These are phyloP conservation scores for Myotis findleyi DNA, from an alignment of 2,797 vertebrate species.

Conservation along the genomic window DNA sequence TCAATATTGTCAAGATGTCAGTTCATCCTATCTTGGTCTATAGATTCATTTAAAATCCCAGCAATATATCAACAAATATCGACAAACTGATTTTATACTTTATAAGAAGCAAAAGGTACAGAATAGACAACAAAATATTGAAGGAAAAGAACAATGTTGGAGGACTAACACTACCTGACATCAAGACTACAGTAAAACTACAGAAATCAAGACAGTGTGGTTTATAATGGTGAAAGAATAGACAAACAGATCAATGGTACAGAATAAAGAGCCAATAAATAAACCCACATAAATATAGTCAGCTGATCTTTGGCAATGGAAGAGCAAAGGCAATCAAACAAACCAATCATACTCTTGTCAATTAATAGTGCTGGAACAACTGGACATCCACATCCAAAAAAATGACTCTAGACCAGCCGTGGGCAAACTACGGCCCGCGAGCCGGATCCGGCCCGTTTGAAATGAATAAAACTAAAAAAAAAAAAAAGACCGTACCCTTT, in stretches of 20 bases:
- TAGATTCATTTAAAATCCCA: neutral
- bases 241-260: neutral
- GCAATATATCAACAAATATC: neutral
- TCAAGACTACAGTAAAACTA: neutral
- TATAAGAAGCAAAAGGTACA: neutral
- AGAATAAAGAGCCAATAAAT: neutral
- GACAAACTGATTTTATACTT: neutral
- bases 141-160: neutral
- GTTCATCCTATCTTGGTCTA: neutral
- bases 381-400: neutral
- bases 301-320: neutral
- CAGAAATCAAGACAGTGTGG: neutral
- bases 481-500: no score
- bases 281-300: neutral
- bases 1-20: neutral
- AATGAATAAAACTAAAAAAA: no score
- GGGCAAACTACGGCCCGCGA: no score
- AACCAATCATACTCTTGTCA: neutral
- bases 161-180: neutral
- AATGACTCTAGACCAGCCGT: neutral
- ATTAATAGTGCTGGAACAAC: neutral
- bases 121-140: neutral
- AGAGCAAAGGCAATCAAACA: neutral
- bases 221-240: neutral
- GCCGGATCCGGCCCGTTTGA: no score